Evolutionary conservation across 1,140 invertebrate species (phyloP).

Genomic region (Cherax destructor): DNA sequence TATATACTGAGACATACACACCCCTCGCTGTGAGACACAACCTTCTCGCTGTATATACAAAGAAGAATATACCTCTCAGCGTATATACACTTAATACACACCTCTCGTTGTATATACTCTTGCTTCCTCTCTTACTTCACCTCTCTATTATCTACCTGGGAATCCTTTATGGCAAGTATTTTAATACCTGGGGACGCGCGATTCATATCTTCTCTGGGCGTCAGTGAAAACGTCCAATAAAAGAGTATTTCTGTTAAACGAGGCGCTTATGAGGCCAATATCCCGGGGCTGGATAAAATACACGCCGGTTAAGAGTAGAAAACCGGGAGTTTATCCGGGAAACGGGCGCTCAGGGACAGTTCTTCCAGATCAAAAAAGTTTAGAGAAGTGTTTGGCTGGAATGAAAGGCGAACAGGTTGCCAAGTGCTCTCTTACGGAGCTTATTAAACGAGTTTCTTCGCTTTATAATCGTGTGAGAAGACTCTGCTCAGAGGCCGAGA

Average conservation of each 20-base stretch:
- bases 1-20: too few species aligned
- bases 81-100: too few species aligned
- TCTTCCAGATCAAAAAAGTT: conserved; percentile 14
- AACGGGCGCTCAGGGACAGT: not conserved
- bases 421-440: not conserved
- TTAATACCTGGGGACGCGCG: not conserved
- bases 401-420: conserved; percentile 7
- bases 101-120: too few species aligned
- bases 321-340: not conserved
- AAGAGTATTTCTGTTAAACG: conserved; percentile 5
- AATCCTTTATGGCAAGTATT: not conserved
- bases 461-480: not conserved
- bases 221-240: not conserved
- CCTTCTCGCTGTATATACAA: too few species aligned
- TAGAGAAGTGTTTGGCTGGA: not conserved
- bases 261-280: conserved; percentile 1
- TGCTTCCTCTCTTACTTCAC: not conserved
- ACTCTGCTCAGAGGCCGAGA: too few species aligned
- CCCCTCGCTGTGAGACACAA: too few species aligned
- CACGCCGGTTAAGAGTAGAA: not conserved
- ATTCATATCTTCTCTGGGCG: not conserved
- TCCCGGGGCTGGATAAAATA: not conserved
- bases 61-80: too few species aligned
- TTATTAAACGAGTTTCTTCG: not conserved
- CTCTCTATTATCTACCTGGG: not conserved